These are phyloP conservation scores for Sardina pilchardus DNA, from an alignment of 2,113 vertebrate genomes.

Conservation along the genomic window DNA sequence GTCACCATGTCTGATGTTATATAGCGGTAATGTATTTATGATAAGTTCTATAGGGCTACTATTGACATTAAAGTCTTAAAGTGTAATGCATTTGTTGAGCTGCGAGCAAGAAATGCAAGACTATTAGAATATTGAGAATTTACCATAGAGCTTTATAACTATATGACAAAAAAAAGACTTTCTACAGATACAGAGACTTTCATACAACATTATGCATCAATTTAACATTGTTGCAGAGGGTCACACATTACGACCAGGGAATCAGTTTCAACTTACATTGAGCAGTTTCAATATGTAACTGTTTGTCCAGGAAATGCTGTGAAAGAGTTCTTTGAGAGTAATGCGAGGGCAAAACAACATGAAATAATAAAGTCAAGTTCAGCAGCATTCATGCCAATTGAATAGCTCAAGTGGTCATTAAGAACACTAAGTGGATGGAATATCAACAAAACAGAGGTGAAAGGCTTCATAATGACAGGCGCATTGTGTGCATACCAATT, in stretches of 20 bases:
- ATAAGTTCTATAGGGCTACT: too few species aligned
- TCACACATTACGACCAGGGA: background rate
- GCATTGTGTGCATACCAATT: slow-evolving; percentile 52
- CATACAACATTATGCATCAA: too few species aligned
- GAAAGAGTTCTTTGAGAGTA: slow-evolving; percentile 32
- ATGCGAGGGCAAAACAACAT: slow-evolving; percentile 54
- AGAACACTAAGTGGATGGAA: slow-evolving; percentile 59
- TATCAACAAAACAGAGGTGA: slow-evolving; percentile 54
- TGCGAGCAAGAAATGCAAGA: too few species aligned
- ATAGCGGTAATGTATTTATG: background rate
- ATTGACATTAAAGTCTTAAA: background rate
- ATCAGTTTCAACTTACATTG: background rate
- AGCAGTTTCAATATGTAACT: background rate
- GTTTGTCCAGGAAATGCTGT: background rate
- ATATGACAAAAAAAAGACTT: too few species aligned
- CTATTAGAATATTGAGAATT: too few species aligned
- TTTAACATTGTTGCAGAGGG: background rate
- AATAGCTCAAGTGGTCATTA: slow-evolving; percentile 63
- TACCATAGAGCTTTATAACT: too few species aligned
- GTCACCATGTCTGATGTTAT: background rate
- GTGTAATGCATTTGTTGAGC: too few species aligned
- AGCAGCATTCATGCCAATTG: slow-evolving; percentile 56
- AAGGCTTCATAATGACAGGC: slow-evolving; percentile 58
- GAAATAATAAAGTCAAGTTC: slow-evolving; percentile 49
- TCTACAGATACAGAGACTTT: too few species aligned